These are phyloP conservation scores for Schizopygopsis pylzovi DNA, from an alignment of 2,797 vertebrate species.

Conservation along the genomic window DNA sequence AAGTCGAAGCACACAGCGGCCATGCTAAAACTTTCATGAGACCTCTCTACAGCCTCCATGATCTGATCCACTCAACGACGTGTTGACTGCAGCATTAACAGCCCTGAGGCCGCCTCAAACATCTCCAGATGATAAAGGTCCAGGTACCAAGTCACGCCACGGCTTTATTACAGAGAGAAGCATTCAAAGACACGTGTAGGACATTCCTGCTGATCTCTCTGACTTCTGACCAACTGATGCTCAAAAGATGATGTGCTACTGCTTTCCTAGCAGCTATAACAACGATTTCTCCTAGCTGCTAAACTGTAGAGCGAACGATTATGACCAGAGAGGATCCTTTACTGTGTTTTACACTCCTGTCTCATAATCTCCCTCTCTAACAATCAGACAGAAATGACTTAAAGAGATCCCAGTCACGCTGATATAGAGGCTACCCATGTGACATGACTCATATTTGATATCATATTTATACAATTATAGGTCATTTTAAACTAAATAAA, in stretches of 20 bases:
- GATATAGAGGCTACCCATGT: too few relatives aligned
- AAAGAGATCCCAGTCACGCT: too few relatives aligned
- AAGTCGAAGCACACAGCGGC: slow-evolving; percentile 15
- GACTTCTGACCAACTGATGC: neutral
- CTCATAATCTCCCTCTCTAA: too few relatives aligned
- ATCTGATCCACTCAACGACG: neutral
- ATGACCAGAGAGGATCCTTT: neutral
- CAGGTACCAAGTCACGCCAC: neutral
- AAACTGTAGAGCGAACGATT: neutral
- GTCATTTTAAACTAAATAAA: too few relatives aligned
- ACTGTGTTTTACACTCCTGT: too few relatives aligned
- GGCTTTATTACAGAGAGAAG: neutral
- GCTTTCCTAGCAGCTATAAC: neutral
- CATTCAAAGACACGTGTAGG: neutral
- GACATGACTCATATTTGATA: too few relatives aligned
- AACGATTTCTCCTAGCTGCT: neutral
- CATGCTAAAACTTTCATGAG: slow-evolving; percentile 19
- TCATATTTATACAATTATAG: too few relatives aligned
- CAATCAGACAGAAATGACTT: too few relatives aligned
- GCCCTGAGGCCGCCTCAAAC: neutral
- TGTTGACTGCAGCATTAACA: neutral
- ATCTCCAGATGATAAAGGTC: neutral
- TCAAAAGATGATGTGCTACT: neutral
- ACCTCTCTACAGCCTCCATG: neutral
- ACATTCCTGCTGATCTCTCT: neutral